Evolutionary conservation across 2,888 invertebrate genomes (phyloP).

Genomic region (Bombyx huttoni): DNA sequence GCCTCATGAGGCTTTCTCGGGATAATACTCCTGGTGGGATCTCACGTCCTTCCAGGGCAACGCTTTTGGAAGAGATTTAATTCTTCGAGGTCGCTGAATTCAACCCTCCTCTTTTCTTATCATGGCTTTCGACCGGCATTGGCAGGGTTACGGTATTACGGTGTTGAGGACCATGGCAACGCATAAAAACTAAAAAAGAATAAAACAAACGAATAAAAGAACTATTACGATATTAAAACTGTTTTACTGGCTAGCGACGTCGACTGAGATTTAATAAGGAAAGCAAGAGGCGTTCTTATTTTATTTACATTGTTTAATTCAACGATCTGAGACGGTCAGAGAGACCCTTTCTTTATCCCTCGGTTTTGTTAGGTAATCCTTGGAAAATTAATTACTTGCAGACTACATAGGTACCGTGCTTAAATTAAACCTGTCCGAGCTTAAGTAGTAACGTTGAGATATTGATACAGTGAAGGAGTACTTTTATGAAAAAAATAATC

Average conservation of each 20-base stretch:
- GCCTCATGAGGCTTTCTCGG: too few species aligned
- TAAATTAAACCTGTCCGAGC: slow-evolving; percentile 31
- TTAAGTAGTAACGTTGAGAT: slow-evolving; percentile 23
- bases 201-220: background rate
- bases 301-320: slow-evolving; percentile 40
- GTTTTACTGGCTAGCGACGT: background rate
- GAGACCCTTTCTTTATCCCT: slow-evolving; percentile 41
- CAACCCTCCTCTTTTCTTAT: too few species aligned
- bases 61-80: too few species aligned
- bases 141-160: too few species aligned
- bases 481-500: background rate
- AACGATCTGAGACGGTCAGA: slow-evolving; percentile 31
- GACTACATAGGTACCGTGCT: slow-evolving; percentile 24
- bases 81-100: too few species aligned
- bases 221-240: background rate
- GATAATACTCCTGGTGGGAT: too few species aligned
- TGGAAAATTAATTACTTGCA: slow-evolving; percentile 61
- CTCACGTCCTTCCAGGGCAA: too few species aligned
- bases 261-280: slow-evolving; percentile 12
- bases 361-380: slow-evolving; percentile 59
- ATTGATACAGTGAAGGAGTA: background rate
- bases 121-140: too few species aligned
- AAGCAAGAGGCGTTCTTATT: slow-evolving; percentile 23
- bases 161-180: too few species aligned
- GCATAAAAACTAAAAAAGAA: background rate